Conservation (phyloP, 2,888 invertebrate genomes). For the Branchipolynoe longqiensis region DNA sequence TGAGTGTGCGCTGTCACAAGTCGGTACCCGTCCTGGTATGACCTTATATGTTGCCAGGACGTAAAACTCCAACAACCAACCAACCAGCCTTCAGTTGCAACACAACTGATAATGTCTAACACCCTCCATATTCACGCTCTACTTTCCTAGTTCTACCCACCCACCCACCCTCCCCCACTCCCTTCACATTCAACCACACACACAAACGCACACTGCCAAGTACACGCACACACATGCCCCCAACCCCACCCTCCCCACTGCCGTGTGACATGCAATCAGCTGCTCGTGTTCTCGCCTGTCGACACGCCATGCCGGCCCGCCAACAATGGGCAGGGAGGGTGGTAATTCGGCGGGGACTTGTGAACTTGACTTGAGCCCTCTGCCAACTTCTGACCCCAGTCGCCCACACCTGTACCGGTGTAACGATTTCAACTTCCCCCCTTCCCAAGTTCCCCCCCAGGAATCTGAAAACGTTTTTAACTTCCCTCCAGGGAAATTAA, state of each 20-base stretch:
- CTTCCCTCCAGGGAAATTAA: too few species aligned
- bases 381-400: conserved; percentile 36
- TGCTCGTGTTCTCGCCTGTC: neutral
- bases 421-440: neutral
- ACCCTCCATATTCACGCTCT: too few species aligned
- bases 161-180: too few species aligned
- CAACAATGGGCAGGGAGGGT: conserved; percentile 21
- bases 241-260: neutral
- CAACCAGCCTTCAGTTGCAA: too few species aligned
- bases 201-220: neutral
- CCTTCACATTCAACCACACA: neutral
- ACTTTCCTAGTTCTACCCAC: too few species aligned
- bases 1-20: too few species aligned
- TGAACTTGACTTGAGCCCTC: conserved; percentile 38
- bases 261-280: neutral
- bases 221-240: neutral
- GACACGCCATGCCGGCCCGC: conserved; percentile 1
- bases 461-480: too few species aligned
- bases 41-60: too few species aligned
- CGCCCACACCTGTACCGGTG: conserved; percentile 16
- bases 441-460: neutral
- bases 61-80: too few species aligned
- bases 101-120: too few species aligned
- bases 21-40: too few species aligned
- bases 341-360: conserved; percentile 23